Evolutionary conservation across 2,113 vertebrate genomes (phyloP).

Genomic region (Ptilonorhynchus violaceus): DNA sequence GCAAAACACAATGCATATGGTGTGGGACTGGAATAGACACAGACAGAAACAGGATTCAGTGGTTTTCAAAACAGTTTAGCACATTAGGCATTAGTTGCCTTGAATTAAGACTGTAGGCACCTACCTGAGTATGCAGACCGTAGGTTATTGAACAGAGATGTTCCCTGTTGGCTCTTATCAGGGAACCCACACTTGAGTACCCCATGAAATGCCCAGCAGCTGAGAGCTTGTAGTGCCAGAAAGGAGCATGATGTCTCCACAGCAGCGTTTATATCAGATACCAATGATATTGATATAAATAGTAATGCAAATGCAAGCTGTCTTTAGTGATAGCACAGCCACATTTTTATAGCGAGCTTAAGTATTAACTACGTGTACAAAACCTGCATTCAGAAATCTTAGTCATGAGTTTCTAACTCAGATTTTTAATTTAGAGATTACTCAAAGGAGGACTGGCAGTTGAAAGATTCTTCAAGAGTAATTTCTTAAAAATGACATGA

Average conservation of each 20-base stretch:
- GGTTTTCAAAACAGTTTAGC: neutral
- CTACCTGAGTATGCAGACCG: neutral
- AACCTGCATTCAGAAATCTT: neutral
- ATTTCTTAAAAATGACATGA: neutral
- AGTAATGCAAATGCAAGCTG: neutral
- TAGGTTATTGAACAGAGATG: neutral
- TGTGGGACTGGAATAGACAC: neutral
- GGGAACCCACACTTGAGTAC: fast-evolving
- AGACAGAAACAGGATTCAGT: neutral
- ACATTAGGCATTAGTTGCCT: neutral
- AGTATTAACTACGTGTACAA: fast-evolving
- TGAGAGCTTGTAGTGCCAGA: neutral
- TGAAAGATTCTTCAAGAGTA: neutral
- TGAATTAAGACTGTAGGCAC: neutral
- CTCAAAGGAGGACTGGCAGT: neutral
- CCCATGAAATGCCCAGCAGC: neutral
- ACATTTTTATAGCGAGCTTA: neutral
- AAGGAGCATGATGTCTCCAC: neutral
- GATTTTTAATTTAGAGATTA: neutral
- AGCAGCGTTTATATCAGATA: neutral
- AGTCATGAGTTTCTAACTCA: neutral
- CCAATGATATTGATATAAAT: neutral
- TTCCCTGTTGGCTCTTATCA: neutral
- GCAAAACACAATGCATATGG: neutral
- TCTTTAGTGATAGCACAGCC: neutral